Evolutionary conservation across 2,888 invertebrate species (phyloP).

Genomic region (Creontiades dilutus): DNA sequence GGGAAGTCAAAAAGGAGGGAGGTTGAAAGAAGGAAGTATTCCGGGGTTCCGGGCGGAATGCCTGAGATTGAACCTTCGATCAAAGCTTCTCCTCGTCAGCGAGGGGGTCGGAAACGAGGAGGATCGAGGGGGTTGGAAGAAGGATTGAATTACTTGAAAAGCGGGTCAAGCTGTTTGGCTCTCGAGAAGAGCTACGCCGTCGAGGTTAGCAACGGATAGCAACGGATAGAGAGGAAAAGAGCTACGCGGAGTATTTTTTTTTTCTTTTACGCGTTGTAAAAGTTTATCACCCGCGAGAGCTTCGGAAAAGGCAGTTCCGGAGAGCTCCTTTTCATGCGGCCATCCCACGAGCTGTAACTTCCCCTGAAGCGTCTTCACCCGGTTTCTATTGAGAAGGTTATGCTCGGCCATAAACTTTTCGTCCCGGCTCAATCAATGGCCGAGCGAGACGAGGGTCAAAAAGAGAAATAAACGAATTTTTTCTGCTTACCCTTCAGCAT

Average conservation of each 20-base stretch:
- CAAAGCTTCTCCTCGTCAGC: background rate
- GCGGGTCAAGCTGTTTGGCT: conserved; percentile 32
- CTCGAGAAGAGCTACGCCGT: background rate
- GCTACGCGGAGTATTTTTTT: background rate
- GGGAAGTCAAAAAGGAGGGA: background rate
- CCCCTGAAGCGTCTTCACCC: background rate
- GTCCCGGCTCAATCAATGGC: background rate
- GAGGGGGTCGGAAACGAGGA: background rate
- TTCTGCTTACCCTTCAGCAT: too few species aligned
- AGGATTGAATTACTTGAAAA: conserved; percentile 32
- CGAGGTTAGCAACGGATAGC: background rate
- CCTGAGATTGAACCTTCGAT: conserved; percentile 42
- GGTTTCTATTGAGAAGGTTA: background rate
- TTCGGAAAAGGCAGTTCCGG: conserved; percentile 36
- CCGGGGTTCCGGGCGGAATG: conserved; percentile 37
- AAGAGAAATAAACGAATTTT: too few species aligned
- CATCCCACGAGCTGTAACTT: conserved; percentile 20
- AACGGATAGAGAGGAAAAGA: background rate
- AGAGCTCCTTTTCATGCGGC: background rate
- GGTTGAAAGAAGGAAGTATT: conserved; percentile 20
- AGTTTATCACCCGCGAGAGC: conserved; percentile 13
- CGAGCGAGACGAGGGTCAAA: too few species aligned
- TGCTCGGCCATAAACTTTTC: background rate
- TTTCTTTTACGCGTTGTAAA: conserved; percentile 15
- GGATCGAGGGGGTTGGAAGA: background rate